Evolutionary conservation across 1,140 invertebrate species (phyloP).

Genomic region (Cyphomyrmex costatus): DNA sequence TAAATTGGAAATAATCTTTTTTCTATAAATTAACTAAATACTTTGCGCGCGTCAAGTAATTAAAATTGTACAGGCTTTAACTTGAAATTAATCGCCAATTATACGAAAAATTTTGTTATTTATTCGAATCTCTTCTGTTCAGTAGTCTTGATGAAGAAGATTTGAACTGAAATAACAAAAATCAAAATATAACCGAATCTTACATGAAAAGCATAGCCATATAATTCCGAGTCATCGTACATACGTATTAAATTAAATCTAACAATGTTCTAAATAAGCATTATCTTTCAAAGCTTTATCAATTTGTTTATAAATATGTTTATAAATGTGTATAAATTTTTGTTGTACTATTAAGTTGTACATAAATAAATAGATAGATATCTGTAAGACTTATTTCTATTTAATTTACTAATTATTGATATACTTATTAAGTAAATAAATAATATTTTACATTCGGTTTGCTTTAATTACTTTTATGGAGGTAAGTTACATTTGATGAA

Average conservation of each 20-base stretch:
- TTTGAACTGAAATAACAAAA: not conserved
- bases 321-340: conserved; percentile 18
- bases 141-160: not conserved
- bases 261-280: conserved; percentile 4
- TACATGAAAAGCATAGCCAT: conserved; percentile 36
- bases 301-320: not conserved
- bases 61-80: not conserved
- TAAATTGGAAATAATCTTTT: not conserved
- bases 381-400: not conserved
- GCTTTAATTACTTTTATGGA: conserved; percentile 4
- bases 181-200: not conserved
- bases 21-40: not conserved
- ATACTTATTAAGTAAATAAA: conserved; percentile 6
- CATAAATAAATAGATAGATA: conserved; percentile 16
- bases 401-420: not conserved
- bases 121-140: not conserved
- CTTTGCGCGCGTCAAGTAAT: not conserved
- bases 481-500: conserved; percentile 11
- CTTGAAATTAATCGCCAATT: not conserved
- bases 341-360: conserved; percentile 38
- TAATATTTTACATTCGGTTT: conserved; percentile 13
- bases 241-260: conserved; percentile 21
- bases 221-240: conserved; percentile 24
- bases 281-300: not conserved
- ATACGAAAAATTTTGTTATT: not conserved